Base-by-base conservation (phyloP, 1,140 invertebrate species). In the Colletes gigas region DNA sequence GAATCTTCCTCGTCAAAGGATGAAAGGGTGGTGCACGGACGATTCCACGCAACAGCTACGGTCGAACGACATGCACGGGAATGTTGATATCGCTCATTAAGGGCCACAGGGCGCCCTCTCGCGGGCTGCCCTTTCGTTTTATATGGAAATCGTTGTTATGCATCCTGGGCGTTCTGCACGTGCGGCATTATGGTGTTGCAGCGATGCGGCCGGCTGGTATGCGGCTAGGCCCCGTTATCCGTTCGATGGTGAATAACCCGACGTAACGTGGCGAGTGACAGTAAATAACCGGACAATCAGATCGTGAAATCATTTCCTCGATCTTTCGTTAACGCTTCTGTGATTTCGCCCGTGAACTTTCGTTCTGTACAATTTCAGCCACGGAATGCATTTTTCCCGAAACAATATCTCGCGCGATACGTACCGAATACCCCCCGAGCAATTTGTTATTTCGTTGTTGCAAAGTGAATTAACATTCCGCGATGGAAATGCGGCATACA, bases 211-310 rank as follows among this genome's bases (percentile, higher is more conserved):
- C 60, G 70, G 15, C 8, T 79, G 86, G 86, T 87, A 87, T 86
- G 88, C 83, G 60, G 73, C 73, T 57, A 63, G 44, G 81, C 72
- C 74, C 91, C 91, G 92, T 93, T 93, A 93, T 71, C 78, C 83
- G 78, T 83, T 83, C 83, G 83, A 89, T 83, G 82, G 75, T 87
- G 88, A 89, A 88, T 89, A 91, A 90, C 82, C 87, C 86, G 87
- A 87, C 87, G 87, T 85, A 90, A 90, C 88, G 85, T 82, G 74
- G 78, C 83, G 80, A 74, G 73, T 84, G 74, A 87, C 85, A 87
- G 86, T 90, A 89, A 90, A 90, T 83, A 78, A 67, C 71, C 75
- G 81, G 85, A 86, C 75, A 86, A 86, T 86, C 84, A 85, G 81
- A 70, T 75, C 78, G 78, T 80, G 72, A 80, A 80, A 80, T 74